Conservation (phyloP, 2,113 vertebrate species). For the Hiodon alosoides region DNA sequence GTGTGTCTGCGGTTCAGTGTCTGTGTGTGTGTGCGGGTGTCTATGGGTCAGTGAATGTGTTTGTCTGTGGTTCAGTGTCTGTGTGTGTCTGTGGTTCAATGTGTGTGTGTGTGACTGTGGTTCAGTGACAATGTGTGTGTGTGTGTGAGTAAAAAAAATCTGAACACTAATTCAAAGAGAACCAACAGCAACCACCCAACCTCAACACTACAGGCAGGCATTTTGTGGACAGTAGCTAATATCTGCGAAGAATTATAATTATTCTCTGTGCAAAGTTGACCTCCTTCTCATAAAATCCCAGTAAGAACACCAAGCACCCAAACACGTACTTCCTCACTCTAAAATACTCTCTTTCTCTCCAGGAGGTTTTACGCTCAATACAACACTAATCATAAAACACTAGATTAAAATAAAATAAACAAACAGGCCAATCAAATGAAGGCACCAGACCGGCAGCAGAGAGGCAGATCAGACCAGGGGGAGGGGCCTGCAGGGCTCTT, state of each 20-base stretch:
- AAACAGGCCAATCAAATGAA: conserved; percentile 48
- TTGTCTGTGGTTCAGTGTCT: conserved; percentile 15
- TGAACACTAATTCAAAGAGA: no score
- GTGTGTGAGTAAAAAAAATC: conserved; percentile 18
- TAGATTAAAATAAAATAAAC: conserved; percentile 38
- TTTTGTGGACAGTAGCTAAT: conserved; percentile 3
- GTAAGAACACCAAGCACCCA: conserved; percentile 30
- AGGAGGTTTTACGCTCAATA: conserved; percentile 24
- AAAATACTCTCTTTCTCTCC: not conserved
- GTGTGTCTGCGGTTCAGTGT: conserved; percentile 12
- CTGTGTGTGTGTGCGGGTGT: conserved; percentile 23
- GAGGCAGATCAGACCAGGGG: not conserved
- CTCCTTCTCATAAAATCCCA: conserved; percentile 28
- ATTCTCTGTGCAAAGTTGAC: conserved; percentile 60
- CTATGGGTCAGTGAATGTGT: conserved; percentile 34
- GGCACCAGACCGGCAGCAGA: conserved; percentile 60
- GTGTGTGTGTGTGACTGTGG: conserved; percentile 36
- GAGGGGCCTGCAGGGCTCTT: conserved; percentile 34
- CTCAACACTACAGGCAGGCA: conserved; percentile 10
- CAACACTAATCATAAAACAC: conserved; percentile 35
- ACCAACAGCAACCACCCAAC: no score
- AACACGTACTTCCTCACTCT: not conserved
- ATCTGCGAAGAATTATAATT: conserved; percentile 28
- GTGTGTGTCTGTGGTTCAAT: conserved; percentile 18
- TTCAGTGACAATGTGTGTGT: conserved; percentile 33